Base-by-base conservation (phyloP, 2,888 invertebrate species). In the Harpalus rubripes region DNA sequence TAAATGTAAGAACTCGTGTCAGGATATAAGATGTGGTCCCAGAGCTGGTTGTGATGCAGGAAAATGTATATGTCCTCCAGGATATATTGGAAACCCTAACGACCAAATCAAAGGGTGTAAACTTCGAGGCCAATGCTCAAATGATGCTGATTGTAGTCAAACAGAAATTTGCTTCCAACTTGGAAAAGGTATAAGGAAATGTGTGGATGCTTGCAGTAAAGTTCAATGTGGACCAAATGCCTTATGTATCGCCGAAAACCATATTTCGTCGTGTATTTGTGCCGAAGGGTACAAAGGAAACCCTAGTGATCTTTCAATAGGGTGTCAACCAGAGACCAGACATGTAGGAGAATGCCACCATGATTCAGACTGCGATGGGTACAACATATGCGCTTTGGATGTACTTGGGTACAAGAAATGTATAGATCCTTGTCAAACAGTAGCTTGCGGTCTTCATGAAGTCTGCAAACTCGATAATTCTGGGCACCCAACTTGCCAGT, bases 181-280 rank as follows among this genome's bases (percentile, higher is more conserved):
- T 39, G 95, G 95, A 74, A 96, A 95, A 92, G 95, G 95, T 39
- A 90, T 94, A 3, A 93, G 97, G 82, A 96, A 96, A 91, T 98
- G 97, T 90, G 95, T 97, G 2, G 97, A 97, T 89, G 96, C 96
- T 0, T 98, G 98, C 89, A 95, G 95, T 86, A 96, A 96, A 91
- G 92, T 96, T 44, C 97, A 97, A 88, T 98, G 98, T 89, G 98
- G 98, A 10, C 97, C 97, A 0, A 98, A 98, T 90, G 97, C 98
- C 2, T 91, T 97, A 0, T 98, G 98, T 89, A 94, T 97, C 7
- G 95, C 96, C 15, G 95, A 96, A 88, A 95, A 95, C 89, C 98
- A 98, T 90, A 94, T 96, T 86, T 96, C 97, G 0, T 95, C 96
- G 44, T 98, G 98, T 89, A 95, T 97, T 86, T 98, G 98, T 89